Evolutionary conservation across 2,113 vertebrate species (phyloP).

Genomic region (Chamaetylas fuelleborni): DNA sequence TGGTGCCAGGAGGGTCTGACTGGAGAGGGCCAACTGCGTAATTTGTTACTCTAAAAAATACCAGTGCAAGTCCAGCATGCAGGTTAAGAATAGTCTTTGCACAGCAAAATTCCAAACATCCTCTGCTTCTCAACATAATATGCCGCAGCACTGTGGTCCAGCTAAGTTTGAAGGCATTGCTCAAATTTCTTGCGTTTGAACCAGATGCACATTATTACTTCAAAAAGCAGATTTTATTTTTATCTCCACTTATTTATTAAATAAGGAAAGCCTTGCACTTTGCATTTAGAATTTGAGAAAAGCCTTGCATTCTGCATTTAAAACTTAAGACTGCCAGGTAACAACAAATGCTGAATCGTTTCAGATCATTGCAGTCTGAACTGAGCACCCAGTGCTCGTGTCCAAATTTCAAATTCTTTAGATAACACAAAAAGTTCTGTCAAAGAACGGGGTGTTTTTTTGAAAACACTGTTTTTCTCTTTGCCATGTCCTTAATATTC

Average conservation of each 20-base stretch:
- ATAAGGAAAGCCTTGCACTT: background rate
- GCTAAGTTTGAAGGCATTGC: background rate
- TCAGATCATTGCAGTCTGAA: background rate
- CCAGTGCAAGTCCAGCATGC: rapidly evolving
- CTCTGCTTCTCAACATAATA: background rate
- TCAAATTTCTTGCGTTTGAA: background rate
- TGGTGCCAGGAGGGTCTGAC: background rate
- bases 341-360: background rate
- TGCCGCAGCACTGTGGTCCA: background rate
- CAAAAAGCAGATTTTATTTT: background rate
- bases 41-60: background rate
- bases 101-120: background rate
- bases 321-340: background rate
- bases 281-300: background rate
- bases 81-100: background rate
- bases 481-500: background rate
- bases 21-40: background rate
- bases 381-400: rapidly evolving
- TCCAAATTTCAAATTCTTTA: background rate
- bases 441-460: background rate
- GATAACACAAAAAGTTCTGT: background rate
- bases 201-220: background rate
- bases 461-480: background rate
- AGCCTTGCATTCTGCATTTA: background rate
- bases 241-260: background rate